A percentile compares a stretch with the other conserved stretches of the same genome.
Conservation (phyloP, 2,888 invertebrate genomes). For the Portevinia maculata region DNA sequence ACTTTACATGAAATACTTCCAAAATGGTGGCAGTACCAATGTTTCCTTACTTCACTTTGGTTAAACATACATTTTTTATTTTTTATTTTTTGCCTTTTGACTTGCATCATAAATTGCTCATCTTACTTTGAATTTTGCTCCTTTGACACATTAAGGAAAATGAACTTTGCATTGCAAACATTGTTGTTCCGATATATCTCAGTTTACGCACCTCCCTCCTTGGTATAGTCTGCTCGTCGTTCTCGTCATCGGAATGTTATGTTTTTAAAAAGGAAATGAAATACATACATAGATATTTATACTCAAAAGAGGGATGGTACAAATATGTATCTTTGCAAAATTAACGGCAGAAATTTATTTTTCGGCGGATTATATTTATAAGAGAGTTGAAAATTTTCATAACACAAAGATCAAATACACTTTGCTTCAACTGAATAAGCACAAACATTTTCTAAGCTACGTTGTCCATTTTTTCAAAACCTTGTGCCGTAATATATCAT, state of each 20-base stretch:
- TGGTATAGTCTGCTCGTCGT: not conserved
- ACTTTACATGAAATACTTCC: slow-evolving; percentile 63
- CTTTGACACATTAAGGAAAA: slow-evolving; percentile 74
- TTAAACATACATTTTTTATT: not conserved
- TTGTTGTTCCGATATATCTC: slow-evolving; percentile 72
- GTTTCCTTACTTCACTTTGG: slow-evolving; percentile 19
- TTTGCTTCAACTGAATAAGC: no score
- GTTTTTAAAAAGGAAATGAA: not conserved
- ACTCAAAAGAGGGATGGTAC: slow-evolving; percentile 4
- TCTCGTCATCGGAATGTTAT: not conserved
- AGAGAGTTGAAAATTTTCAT: not conserved
- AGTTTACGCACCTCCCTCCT: slow-evolving; percentile 34
- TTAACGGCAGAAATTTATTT: slow-evolving; percentile 19
- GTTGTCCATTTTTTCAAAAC: no score
- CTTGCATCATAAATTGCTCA: slow-evolving; percentile 72
- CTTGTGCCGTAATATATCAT: no score
- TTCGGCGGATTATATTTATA: not conserved
- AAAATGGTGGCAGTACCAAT: slow-evolving; percentile 25
- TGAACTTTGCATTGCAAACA: slow-evolving; percentile 72
- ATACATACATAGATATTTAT: not conserved
- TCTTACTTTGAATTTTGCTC: slow-evolving; percentile 71
- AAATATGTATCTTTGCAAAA: not conserved
- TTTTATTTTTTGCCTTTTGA: slow-evolving; percentile 32
- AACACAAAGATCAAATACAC: slow-evolving; percentile 46
- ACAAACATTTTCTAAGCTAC: no score